phyloP scores from a whole-genome alignment of 2,797 vertebrate genomes.

The Hephaestus fuliginosus region DNA sequence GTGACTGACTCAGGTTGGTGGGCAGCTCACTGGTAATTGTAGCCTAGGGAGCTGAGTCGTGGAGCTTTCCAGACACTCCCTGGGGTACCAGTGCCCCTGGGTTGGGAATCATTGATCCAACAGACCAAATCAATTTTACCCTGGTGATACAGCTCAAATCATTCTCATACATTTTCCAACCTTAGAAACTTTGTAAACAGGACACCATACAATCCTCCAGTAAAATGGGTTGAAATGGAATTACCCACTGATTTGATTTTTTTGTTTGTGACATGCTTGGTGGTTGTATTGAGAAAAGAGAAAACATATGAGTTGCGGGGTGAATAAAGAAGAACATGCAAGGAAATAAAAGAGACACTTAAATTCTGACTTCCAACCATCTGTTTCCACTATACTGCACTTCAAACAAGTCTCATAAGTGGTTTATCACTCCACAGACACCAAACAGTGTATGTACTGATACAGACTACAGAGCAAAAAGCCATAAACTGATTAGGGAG shows the following conservation, averaged over 20 bases:
- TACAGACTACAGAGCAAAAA: constrained; percentile 23
- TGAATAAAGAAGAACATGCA: constrained; percentile 38
- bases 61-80: background rate
- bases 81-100: background rate
- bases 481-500: constrained; percentile 30
- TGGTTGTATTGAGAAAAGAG: constrained; percentile 49
- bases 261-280: constrained; percentile 31
- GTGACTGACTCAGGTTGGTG: background rate
- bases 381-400: constrained; percentile 59
- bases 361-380: constrained; percentile 45
- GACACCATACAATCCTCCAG: background rate
- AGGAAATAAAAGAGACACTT: constrained; percentile 48
- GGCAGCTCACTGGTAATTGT: background rate
- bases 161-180: constrained; percentile 22
- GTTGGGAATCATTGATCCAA: background rate
- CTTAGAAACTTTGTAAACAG: background rate
- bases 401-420: constrained; percentile 59
- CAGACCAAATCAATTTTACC: constrained; percentile 12
- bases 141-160: constrained; percentile 7
- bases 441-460: constrained; percentile 43
- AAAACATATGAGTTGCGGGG: constrained; percentile 51
- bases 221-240: constrained; percentile 27
- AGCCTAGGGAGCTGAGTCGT: background rate
- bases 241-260: constrained; percentile 21
- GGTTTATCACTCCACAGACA: constrained; percentile 56